Percentiles rank a stretch among this genome's conserved stretches.
Conservation (phyloP, 2,797 vertebrate species). For the Gymnodraco acuticeps region DNA sequence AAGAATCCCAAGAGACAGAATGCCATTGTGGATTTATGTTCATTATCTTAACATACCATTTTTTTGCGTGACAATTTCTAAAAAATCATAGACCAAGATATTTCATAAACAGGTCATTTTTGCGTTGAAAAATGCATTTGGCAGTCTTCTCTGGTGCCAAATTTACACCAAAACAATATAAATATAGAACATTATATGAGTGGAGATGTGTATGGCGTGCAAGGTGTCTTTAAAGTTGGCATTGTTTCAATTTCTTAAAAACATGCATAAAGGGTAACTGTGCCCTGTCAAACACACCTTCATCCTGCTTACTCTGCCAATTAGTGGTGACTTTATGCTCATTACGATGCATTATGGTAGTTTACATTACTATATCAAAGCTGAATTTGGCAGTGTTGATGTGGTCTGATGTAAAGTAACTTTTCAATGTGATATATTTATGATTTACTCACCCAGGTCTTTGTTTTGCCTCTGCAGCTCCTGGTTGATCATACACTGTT, state of each 20-base stretch:
- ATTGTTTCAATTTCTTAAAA: background rate
- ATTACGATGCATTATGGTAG: background rate
- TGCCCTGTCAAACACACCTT: background rate
- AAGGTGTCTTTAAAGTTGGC: background rate
- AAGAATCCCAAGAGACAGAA: background rate
- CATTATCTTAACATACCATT: background rate
- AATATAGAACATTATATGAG: background rate
- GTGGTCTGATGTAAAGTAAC: background rate
- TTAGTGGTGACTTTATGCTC: background rate
- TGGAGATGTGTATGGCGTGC: background rate
- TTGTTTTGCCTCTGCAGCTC: constrained; percentile 80
- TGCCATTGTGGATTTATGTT: background rate
- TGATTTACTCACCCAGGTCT: constrained; percentile 79
- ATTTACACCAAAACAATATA: background rate
- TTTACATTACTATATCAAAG: background rate
- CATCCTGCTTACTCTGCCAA: background rate
- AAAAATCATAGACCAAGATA: background rate
- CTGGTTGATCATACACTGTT: constrained; percentile 80
- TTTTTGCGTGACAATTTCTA: background rate
- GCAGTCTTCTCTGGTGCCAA: background rate
- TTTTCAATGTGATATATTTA: background rate
- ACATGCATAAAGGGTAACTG: background rate
- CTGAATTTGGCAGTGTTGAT: background rate
- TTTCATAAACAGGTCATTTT: background rate
- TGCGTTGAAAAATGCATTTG: no score